Evolutionary conservation across 2,888 invertebrate genomes (phyloP), one percentile per base, ranked within the genome.

Genomic region (Shargacucullia verbasci): DNA sequence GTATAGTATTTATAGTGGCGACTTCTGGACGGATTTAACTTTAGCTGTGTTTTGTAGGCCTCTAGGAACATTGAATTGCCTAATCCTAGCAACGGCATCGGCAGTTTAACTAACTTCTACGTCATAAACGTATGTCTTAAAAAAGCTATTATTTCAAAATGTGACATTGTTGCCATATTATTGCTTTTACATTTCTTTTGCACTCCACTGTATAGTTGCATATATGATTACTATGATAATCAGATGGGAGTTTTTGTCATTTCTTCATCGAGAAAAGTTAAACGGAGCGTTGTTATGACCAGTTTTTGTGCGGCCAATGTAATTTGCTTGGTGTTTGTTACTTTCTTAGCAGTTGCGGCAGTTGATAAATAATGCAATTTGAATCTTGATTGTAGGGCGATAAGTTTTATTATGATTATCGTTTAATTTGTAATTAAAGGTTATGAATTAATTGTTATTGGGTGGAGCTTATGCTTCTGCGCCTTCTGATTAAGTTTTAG

Each of bases 181-280:
- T 11, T 14, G 31, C 6, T 14, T 14, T 5, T 9, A n/a, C 29
- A 13, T 31, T 12, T 9, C 0, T 11, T 44, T 48, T 56, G 10
- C 45, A 20, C 31, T n/a, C 8, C 48, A 12, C 34, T 53, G 38
- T 37, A 44, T 31, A 52, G 13, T 63, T 44, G 25, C 52, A 48
- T 20, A 58, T 20, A 47, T 57, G 38, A 60, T 69, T 49, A 60
- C 47, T 46, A 52, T 66, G 56, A 47, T 69, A 71, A 66, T 60
- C 38, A 48, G 14, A 1, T 0, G 40, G 25, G 4, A 33, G 38
- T 71, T 66, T 71, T 69, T 66, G 47, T 48, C 12, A 54, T 33
- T 20, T 29, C 25, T 65, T 31, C 41, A 57, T 38, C 34, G 41
- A 60, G 34, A 67, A 66, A 60, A 71, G 72, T 60, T 46, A 48